Conservation (phyloP, 2,113 vertebrate species). For the Numenius arquata region DNA sequence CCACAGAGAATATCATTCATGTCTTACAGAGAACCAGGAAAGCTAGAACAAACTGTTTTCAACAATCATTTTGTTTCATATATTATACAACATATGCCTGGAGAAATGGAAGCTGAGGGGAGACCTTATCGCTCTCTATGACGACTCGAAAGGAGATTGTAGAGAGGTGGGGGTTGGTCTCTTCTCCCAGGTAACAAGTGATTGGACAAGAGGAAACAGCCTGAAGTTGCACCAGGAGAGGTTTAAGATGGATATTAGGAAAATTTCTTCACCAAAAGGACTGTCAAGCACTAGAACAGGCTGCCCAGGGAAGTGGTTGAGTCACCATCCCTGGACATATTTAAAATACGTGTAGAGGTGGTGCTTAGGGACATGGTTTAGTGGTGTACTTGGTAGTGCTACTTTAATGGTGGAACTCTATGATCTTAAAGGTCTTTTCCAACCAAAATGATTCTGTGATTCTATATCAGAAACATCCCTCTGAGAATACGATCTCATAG, state of each 20-base stretch:
- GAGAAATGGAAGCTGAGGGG: neutral
- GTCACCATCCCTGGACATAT: neutral
- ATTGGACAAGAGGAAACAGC: accelerated
- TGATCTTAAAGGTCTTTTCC: neutral
- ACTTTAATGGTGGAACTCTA: neutral
- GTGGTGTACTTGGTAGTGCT: neutral
- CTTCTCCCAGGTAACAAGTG: neutral
- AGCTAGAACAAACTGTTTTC: neutral
- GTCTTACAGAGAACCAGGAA: neutral
- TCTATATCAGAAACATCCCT: neutral
- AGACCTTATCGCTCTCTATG: neutral
- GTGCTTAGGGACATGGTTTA: neutral
- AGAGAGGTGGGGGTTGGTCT: accelerated
- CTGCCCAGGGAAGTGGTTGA: neutral
- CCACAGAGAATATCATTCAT: neutral
- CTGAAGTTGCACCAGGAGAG: neutral
- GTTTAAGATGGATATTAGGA: neutral
- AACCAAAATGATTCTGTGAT: neutral
- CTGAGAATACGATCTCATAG: neutral
- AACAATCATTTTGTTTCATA: neutral
- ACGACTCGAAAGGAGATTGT: neutral
- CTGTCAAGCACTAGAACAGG: neutral
- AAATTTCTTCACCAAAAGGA: neutral
- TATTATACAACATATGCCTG: neutral
- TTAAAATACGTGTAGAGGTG: neutral